Evolutionary conservation across 2,113 vertebrate species (phyloP), one percentile per base, ranked within the genome.

Genomic region (Orcinus orca): DNA sequence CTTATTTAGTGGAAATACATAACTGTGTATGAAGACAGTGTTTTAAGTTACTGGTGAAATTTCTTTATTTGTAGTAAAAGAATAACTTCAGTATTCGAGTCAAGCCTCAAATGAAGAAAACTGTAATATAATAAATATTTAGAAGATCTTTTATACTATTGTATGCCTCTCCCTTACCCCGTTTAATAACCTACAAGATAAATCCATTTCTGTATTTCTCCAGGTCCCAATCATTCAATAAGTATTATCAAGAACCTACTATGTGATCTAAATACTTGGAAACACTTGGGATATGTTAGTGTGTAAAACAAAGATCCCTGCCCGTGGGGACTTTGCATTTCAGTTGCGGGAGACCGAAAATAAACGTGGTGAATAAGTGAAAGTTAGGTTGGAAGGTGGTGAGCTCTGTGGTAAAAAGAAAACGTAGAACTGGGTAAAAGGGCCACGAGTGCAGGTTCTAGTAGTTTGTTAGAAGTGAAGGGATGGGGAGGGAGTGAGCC

Each of bases 1-100:
- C 60, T 88, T 83, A 73, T 38, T 95, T 89, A 58, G 47, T 88
- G 6, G 88, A 96, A 77, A 79, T 77, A 31, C 17, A 12, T 62
- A 92, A 74, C 70, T 95, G 67, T 96, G 58, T 79, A 63, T 92
- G 21, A 95, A 84, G 93, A 33, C 15, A 10, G 11, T 84, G 36
- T 97, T 88, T 93, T 95, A 93, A 92, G 85, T 93, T 77, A 26
- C 33, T 70, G 29, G 36, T 77, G 41, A 55, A 73, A 44, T 89
- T 83, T 84, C 31, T 88, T 70, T 7, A 44, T 84, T 93, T 83
- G 17, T 90, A 65, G 73, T 88, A 81, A 82, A 86, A 92, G 47
- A 88, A 68, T 91, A 55, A 70, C 25, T 58, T 80, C 4, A 47
- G 21, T 58, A 8, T 95, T 88, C 25, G 60, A 58, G 41, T 63